phyloP scores from a whole-genome alignment of 2,113 vertebrate genomes.

The Hystrix brachyura region DNA sequence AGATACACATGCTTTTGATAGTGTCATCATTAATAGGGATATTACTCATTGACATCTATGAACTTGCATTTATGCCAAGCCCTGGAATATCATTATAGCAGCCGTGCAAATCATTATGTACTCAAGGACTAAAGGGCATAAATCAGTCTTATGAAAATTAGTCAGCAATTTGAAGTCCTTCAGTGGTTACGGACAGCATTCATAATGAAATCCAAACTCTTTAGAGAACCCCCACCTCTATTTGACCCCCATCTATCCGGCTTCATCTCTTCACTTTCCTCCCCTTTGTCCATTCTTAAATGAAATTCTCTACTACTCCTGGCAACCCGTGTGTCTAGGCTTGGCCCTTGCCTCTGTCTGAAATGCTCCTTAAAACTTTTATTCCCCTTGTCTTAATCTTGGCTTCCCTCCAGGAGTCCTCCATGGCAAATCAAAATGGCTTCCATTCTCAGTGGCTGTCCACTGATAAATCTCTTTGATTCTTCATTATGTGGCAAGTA shows the following conservation, averaged over 20 bases:
- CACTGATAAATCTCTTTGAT: neutral
- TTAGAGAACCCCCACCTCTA: neutral
- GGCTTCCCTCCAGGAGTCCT: neutral
- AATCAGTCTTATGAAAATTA: constrained; percentile 70
- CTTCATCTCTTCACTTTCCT: neutral
- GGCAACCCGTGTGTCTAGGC: neutral
- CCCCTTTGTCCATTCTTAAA: neutral
- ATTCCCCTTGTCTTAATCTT: neutral
- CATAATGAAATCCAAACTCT: neutral
- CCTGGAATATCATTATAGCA: constrained; percentile 58
- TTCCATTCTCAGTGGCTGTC: neutral
- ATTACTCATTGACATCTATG: constrained; percentile 72
- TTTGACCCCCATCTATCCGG: neutral
- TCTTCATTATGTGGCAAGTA: neutral
- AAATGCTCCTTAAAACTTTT: neutral
- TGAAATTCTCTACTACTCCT: neutral
- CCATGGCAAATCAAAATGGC: neutral
- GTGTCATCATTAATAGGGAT: constrained; percentile 69
- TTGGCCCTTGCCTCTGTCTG: neutral
- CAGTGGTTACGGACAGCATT: neutral
- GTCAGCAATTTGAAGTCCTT: constrained; percentile 69
- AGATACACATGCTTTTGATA: constrained; percentile 71
- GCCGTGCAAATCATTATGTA: constrained; percentile 57
- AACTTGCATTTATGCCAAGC: constrained; percentile 69
- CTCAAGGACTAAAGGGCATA: constrained; percentile 27